A percentile compares a stretch with the other conserved stretches of the same genome.
These are phyloP conservation scores for Scophthalmus maximus DNA, from an alignment of 2,113 vertebrate species.

Conservation along the genomic window DNA sequence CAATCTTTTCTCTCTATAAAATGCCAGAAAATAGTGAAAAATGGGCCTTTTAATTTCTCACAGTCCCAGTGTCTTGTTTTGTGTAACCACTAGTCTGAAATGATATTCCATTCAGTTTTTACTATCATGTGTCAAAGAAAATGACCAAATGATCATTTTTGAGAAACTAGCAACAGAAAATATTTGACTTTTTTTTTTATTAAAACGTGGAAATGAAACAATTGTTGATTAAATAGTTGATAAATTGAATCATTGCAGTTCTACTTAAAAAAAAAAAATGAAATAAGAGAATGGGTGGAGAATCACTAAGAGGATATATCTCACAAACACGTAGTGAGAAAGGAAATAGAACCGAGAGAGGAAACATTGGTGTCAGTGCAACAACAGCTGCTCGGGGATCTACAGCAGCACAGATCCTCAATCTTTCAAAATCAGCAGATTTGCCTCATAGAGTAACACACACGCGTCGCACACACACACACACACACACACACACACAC, in stretches of 20 bases:
- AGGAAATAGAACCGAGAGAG: conserved; percentile 2
- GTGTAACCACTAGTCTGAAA: no score
- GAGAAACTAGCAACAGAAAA: no score
- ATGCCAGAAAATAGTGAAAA: no score
- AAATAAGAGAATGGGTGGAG: conserved; percentile 2
- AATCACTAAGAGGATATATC: conserved; percentile 15
- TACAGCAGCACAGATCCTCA: conserved; percentile 28
- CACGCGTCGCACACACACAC: conserved; percentile 26
- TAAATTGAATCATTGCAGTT: neutral
- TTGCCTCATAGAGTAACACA: conserved; percentile 22
- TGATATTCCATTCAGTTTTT: no score
- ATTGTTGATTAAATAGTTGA: no score
- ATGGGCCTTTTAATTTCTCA: no score
- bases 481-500: conserved; percentile 31
- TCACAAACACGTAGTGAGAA: neutral
- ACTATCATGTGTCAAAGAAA: no score
- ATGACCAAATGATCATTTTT: neutral
- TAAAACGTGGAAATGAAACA: no score
- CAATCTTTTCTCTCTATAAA: no score
- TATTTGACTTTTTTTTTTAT: no score
- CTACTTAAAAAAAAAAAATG: no score
- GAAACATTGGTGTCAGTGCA: conserved; percentile 34
- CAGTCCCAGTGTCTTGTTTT: no score
- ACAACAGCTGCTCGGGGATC: conserved; percentile 46
- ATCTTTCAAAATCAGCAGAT: conserved; percentile 49